phyloP scores from a whole-genome alignment of 2,888 invertebrate genomes.

The Drosophila austrosaltans region DNA sequence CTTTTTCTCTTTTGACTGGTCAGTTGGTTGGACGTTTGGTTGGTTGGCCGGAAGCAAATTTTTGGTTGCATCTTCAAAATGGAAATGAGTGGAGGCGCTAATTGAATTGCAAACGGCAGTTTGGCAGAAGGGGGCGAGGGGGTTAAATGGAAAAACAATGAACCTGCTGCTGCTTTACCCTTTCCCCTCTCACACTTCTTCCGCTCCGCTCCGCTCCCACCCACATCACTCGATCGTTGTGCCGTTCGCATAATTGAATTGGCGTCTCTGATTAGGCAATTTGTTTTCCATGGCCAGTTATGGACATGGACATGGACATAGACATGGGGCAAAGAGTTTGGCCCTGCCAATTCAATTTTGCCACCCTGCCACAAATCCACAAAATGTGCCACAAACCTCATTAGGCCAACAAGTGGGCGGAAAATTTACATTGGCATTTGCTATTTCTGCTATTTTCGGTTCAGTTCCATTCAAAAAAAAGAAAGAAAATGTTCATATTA shows the following conservation, averaged over 20 bases:
- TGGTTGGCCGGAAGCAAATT: neutral
- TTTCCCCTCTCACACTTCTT: neutral
- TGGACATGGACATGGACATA: conserved; percentile 37
- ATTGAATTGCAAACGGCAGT: conserved; percentile 35
- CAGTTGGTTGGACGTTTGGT: neutral
- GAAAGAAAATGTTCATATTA: neutral
- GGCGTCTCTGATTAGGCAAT: conserved; percentile 47
- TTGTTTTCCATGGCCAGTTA: conserved; percentile 38
- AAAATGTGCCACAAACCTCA: conserved; percentile 17
- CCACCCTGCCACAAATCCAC: conserved; percentile 26
- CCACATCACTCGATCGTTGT: conserved; percentile 5
- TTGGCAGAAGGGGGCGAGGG: neutral
- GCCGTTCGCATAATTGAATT: conserved; percentile 13
- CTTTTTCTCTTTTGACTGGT: neutral
- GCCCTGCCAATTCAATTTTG: conserved; percentile 18
- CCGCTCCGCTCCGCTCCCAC: neutral
- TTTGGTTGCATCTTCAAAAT: conserved; percentile 3
- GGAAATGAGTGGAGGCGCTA: conserved; percentile 32
- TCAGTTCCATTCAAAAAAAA: no score
- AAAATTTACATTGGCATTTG: conserved; percentile 11
- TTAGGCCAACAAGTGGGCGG: conserved; percentile 17
- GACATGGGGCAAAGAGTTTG: neutral
- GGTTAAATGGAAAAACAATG: conserved; percentile 31
- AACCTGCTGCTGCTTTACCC: neutral
- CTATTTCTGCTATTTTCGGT: neutral